Conservation (phyloP, 1,140 invertebrate species). For the Glossosoma conforme region DNA sequence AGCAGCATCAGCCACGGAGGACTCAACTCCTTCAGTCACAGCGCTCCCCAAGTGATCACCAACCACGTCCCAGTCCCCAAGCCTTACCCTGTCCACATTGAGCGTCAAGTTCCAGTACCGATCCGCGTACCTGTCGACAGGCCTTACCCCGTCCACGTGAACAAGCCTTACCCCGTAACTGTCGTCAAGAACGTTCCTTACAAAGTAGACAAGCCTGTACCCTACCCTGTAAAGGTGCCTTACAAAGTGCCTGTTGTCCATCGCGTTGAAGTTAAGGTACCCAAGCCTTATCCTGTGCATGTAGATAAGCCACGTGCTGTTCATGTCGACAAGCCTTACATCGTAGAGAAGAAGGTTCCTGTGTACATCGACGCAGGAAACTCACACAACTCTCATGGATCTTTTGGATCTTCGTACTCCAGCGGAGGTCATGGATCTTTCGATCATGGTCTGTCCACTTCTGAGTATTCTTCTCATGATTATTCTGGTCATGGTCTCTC, state of each 20-base stretch:
- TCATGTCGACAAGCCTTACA: conserved; percentile 25
- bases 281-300: conserved; percentile 36
- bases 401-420: neutral
- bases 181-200: conserved; percentile 37
- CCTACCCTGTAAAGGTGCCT: conserved; percentile 32
- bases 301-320: conserved; percentile 43
- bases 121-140: conserved; percentile 25
- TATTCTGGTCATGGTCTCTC: conserved; percentile 4
- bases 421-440: conserved; percentile 1
- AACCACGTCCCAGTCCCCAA: conserved; percentile 24
- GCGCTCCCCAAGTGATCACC: conserved; percentile 18
- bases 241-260: conserved; percentile 41
- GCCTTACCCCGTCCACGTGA: conserved; percentile 23
- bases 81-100: conserved; percentile 32
- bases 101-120: conserved; percentile 22
- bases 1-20: conserved; percentile 2
- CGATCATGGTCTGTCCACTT: neutral
- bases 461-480: conserved; percentile 1
- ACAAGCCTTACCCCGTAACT: conserved; percentile 36
- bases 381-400: conserved; percentile 6
- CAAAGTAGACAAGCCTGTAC: conserved; percentile 30
- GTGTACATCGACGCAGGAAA: conserved; percentile 22
- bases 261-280: conserved; percentile 37
- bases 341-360: conserved; percentile 32
- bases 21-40: too few relatives aligned